Conservation (phyloP, 2,888 invertebrate species). For the Pristionchus arcanus region DNA sequence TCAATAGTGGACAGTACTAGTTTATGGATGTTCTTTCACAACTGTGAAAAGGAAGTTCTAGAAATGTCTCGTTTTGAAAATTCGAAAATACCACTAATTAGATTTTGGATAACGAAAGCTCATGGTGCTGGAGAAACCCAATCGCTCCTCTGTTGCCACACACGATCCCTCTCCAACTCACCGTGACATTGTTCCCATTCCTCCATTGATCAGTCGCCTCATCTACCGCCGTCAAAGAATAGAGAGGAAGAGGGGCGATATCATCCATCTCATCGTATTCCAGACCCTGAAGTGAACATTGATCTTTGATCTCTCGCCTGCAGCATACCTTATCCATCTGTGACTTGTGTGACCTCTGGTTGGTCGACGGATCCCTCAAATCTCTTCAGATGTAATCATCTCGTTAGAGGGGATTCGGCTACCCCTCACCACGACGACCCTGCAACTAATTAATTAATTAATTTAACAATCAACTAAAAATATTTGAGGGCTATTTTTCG, state of each 20-base stretch:
- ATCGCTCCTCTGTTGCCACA: too few relatives aligned
- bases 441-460: too few relatives aligned
- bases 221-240: constrained; percentile 96
- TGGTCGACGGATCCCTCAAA: constrained; percentile 61
- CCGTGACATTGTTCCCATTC: constrained; percentile 22
- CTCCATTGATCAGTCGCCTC: constrained; percentile 73
- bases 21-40: too few relatives aligned
- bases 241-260: constrained; percentile 97
- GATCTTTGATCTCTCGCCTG: background rate
- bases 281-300: constrained; percentile 64
- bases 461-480: too few relatives aligned
- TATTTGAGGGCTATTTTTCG: too few relatives aligned
- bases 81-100: too few relatives aligned
- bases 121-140: too few relatives aligned
- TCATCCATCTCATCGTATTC: constrained; percentile 94
- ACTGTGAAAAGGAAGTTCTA: too few relatives aligned
- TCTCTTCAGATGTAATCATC: constrained; percentile 67
- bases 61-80: too few relatives aligned
- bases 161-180: background rate
- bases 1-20: too few relatives aligned
- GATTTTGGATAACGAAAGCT: too few relatives aligned
- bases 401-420: constrained; percentile 65
- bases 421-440: constrained; percentile 47
- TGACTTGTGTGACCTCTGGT: background rate
- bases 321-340: constrained; percentile 46